A percentile compares a stretch with the other conserved stretches of the same genome.
Conservation (phyloP, 2,888 invertebrate species). For the Pseudanteris insignis region DNA sequence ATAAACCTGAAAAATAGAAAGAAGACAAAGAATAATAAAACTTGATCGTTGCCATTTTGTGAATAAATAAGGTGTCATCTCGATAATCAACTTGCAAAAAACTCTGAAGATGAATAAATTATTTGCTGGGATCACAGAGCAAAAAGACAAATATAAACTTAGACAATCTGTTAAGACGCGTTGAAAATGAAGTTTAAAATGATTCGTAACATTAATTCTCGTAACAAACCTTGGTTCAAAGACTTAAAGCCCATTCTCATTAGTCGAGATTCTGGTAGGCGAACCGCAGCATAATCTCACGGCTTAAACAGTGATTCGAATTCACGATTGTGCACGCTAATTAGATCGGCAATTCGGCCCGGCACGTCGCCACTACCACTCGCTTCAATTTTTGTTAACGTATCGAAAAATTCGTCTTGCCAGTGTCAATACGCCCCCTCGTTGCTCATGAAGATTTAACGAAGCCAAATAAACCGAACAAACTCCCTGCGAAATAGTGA, state of each 20-base stretch:
- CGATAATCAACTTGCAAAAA: too few species aligned
- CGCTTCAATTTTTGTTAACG: too few species aligned
- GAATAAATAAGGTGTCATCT: too few species aligned
- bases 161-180: too few species aligned
- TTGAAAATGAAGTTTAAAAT: too few species aligned
- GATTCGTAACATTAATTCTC: slow-evolving; percentile 45
- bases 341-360: slow-evolving; percentile 29
- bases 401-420: slow-evolving; percentile 40
- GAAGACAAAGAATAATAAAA: too few species aligned
- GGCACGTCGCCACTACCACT: slow-evolving; percentile 5
- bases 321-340: slow-evolving; percentile 37
- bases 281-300: slow-evolving; percentile 43
- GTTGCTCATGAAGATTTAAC: slow-evolving; percentile 40
- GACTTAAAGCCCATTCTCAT: slow-evolving; percentile 44
- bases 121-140: too few species aligned
- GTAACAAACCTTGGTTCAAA: slow-evolving; percentile 38
- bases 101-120: too few species aligned
- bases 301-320: slow-evolving; percentile 39
- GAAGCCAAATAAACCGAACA: slow-evolving; percentile 36
- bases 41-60: too few species aligned
- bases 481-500: slow-evolving; percentile 44
- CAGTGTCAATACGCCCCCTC: slow-evolving; percentile 19
- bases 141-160: too few species aligned
- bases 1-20: slow-evolving; percentile 53
- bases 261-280: slow-evolving; percentile 38